Evolutionary conservation across 2,797 vertebrate genomes (phyloP), one percentile per base, ranked within the genome.

Genomic region (Corythornis leucogaster): DNA sequence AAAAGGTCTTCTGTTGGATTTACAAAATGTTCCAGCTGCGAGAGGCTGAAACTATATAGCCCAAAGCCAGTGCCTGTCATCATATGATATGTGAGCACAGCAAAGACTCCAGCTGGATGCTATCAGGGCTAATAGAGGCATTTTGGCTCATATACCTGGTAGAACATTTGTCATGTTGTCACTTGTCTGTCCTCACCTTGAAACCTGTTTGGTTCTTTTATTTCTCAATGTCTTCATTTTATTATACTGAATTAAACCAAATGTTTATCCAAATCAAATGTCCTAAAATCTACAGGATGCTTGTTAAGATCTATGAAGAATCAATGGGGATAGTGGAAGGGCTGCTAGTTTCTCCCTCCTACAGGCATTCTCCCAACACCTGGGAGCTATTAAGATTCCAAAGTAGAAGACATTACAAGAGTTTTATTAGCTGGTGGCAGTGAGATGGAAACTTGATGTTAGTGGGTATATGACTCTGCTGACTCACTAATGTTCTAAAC

Each of bases 71-170:
- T 38, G 43, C 58, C 78, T 96, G 95, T 96, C 95, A 95, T 57
- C 87, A 10, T 48, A 87, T 96, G 94, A 96, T 96, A 93, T 81
- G 95, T 96, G 95, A 96, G 75, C 79, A 84, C 63, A 84, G 92
- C 95, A 89, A 91, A 94, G 81, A 55, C 88, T 96, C 94, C 96
- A 97, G 96, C 96, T 97, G 97, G 89, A 87, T 96, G 85, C 86
- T 94, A 87, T 90, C 81, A 83, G 92, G 92, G 45, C 91, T 97
- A 96, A 96, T 94, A 88, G 87, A 96, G 81, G 86, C 57, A 85
- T 92, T 96, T 68, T 92, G 95, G 91, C 85, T 95, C 64, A 78
- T 92, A 87, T 94, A 96, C 96, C 92, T 96, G 90, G 89, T 78
- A 55, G 51, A 89, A 59, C 85, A 86, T 93, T 94, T 95, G 80